Base-by-base conservation (phyloP, 2,797 vertebrate genomes). In the Leuciscus waleckii region DNA sequence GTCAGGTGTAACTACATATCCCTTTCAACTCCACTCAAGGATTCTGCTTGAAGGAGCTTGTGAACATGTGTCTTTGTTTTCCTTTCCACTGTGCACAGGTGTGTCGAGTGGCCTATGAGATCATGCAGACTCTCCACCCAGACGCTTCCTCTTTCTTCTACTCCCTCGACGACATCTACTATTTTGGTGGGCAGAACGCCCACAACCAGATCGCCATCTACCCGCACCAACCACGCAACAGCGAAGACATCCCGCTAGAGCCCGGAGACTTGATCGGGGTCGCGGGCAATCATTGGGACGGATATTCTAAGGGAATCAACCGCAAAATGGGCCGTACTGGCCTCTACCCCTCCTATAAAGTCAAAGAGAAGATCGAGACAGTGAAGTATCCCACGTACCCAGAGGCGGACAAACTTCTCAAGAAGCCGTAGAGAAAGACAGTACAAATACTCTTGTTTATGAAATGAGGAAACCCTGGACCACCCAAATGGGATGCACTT, bases 161-260 rank as follows among this genome's bases (percentile, higher is more conserved):
- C 90, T 99, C 98, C 84, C 95, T 99, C 92, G 98, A 99, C 85
- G 98, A 99, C 92, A 98, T 99, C 93, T 99, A 99, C 95, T 99
- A 99, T 94, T 99, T 99, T 84, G 98, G 98, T 23, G 98, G 98
- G 78, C 98, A 99, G 82, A 99, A 99, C 86, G 98, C 98, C 83
- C 98, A 99, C 95, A 99, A 99, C 92, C 98, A 99, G 94, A 95
- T 99, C 89, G 98, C 98, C 81, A 92, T 99, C 93, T 98, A 98
- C 94, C 94, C 97, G 21, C 98, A 99, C 92, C 95, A 97, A 88
- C 97, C 98, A 19, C 96, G 96, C 90, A 97, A 94, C 91, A 92
- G 93, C 76, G 98, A 98, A 80, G 98, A 99, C 94, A 98, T 99
- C 89, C 96, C 96, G n/a, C 96, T 99, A 95, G 98, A 99, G 93